Percentiles rank a stretch among this genome's conserved stretches.
phyloP scores from a whole-genome alignment of 2,888 invertebrate species.

The Nowickia ferox region DNA sequence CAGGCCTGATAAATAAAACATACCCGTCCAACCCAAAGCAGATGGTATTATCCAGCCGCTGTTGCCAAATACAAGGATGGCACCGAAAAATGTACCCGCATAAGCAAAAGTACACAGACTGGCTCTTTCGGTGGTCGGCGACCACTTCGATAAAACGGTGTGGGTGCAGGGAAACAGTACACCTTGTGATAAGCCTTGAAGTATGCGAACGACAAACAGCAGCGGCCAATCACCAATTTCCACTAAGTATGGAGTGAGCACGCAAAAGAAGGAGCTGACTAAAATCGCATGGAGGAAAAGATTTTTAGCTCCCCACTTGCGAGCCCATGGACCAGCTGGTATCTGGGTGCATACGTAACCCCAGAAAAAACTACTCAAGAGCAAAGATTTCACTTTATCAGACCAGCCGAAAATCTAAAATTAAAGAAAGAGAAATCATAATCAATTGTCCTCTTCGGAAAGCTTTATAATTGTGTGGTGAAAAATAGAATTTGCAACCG shows the following conservation, averaged over 20 bases:
- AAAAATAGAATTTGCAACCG: neutral
- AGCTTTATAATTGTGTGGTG: neutral
- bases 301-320: constrained; percentile 88
- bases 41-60: constrained; percentile 89
- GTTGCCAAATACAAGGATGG: constrained; percentile 88
- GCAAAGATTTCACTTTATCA: constrained; percentile 84
- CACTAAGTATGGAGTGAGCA: constrained; percentile 88
- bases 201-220: constrained; percentile 85
- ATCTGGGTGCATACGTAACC: constrained; percentile 87
- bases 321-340: constrained; percentile 88
- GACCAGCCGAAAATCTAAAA: constrained; percentile 86
- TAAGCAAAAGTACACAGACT: constrained; percentile 87
- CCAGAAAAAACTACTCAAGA: constrained; percentile 88
- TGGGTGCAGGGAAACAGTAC: constrained; percentile 87
- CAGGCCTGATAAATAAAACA: constrained; percentile 89
- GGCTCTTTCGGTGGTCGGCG: constrained; percentile 88
- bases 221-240: constrained; percentile 86
- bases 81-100: constrained; percentile 90
- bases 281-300: constrained; percentile 85
- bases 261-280: constrained; percentile 86
- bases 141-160: constrained; percentile 88
- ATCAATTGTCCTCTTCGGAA: neutral
- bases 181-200: constrained; percentile 88
- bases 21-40: constrained; percentile 89
- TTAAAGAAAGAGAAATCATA: neutral